phyloP scores from a whole-genome alignment of 2,113 vertebrate genomes.

The Lepidothrix coronata region DNA sequence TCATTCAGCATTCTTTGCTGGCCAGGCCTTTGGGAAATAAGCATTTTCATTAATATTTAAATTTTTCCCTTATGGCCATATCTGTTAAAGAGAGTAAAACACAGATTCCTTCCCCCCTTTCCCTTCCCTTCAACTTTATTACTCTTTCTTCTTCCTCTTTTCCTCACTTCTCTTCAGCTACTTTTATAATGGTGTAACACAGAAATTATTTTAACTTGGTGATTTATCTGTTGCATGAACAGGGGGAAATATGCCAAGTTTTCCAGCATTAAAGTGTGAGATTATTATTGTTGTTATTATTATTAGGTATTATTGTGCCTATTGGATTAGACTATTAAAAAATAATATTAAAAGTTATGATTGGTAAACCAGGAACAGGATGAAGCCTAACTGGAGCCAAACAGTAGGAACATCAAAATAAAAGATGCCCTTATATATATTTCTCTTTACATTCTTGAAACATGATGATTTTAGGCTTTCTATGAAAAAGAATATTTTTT shows the following conservation, averaged over 20 bases:
- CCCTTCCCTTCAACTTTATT: neutral
- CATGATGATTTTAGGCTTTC: neutral
- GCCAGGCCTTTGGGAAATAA: slow-evolving; percentile 53
- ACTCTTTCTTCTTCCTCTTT: neutral
- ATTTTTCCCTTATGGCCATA: slow-evolving; percentile 31
- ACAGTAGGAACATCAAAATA: neutral
- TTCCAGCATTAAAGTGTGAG: neutral
- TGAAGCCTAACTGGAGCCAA: neutral
- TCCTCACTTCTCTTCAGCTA: neutral
- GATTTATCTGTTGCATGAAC: neutral
- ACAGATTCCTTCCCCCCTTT: neutral
- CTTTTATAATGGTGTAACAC: neutral
- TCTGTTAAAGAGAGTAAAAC: neutral
- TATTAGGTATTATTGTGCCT: neutral
- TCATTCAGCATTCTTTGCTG: slow-evolving; percentile 58
- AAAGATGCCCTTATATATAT: neutral
- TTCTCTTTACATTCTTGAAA: neutral
- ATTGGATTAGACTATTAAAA: neutral
- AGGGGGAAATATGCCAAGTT: neutral
- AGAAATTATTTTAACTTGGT: neutral
- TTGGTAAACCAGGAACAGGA: neutral
- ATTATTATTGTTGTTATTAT: neutral
- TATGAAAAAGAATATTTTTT: neutral
- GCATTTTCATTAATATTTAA: slow-evolving; percentile 73
- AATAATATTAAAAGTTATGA: neutral